These are phyloP conservation scores for Agrypnus murinus DNA, from an alignment of 2,888 invertebrate genomes.

Conservation along the genomic window DNA sequence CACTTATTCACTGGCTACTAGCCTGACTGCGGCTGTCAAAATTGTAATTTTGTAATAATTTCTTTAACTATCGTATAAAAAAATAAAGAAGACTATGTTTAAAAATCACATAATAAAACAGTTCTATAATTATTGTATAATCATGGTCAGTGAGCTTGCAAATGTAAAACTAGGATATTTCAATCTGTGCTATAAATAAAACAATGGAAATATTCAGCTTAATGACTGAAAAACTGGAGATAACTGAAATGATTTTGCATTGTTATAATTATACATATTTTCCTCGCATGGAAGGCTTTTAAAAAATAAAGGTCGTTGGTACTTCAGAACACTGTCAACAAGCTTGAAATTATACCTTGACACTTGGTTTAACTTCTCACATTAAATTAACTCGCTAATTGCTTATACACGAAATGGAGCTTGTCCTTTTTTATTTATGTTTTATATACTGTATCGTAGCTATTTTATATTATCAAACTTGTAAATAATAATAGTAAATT, in stretches of 20 bases:
- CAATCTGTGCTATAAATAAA: too few species aligned
- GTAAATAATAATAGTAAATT: too few species aligned
- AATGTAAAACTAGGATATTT: too few species aligned
- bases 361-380: slow-evolving; percentile 29
- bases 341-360: slow-evolving; percentile 17
- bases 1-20: too few species aligned
- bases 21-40: too few species aligned
- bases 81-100: neutral
- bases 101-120: neutral
- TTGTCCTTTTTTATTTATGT: neutral
- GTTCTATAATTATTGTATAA: slow-evolving; percentile 12
- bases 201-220: too few species aligned
- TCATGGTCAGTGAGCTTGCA: slow-evolving; percentile 15
- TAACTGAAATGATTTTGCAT: neutral
- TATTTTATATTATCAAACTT: too few species aligned
- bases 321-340: slow-evolving; percentile 6
- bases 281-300: neutral
- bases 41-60: too few species aligned
- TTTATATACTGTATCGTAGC: neutral
- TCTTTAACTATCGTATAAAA: too few species aligned
- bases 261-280: neutral
- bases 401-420: slow-evolving; percentile 17
- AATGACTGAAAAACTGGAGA: neutral
- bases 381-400: slow-evolving; percentile 25
- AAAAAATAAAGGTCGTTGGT: slow-evolving; percentile 22